phyloP scores from a whole-genome alignment of 2,113 vertebrate genomes.

The Cryptotis parvus region DNA sequence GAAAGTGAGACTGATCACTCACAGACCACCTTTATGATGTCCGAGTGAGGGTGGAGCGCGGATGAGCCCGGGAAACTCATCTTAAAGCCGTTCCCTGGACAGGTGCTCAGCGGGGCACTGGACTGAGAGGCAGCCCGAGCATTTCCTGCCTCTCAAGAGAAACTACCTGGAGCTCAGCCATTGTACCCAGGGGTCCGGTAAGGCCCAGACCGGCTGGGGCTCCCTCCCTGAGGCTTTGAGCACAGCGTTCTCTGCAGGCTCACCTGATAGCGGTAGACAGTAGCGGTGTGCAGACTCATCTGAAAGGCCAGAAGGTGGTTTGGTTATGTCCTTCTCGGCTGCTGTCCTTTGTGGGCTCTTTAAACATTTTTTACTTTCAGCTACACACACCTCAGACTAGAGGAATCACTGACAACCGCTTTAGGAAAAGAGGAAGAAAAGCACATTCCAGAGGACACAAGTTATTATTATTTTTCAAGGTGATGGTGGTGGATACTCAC shows the following conservation, averaged over 20 bases:
- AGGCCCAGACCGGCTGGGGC: background rate
- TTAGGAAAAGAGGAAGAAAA: conserved; percentile 48
- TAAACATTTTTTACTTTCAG: conserved; percentile 17
- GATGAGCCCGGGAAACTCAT: background rate
- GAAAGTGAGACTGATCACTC: conserved; percentile 22
- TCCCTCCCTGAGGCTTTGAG: background rate
- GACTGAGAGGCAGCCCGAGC: background rate
- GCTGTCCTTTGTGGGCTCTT: background rate
- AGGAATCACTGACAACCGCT: conserved; percentile 16
- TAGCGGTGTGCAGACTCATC: background rate
- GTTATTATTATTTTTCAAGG: no score
- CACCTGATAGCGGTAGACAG: background rate
- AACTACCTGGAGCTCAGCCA: background rate
- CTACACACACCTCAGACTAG: background rate
- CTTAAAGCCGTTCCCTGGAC: background rate
- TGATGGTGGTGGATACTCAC: no score
- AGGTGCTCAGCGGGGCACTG: background rate
- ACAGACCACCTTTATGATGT: background rate
- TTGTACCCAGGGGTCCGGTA: background rate
- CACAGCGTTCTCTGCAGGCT: background rate
- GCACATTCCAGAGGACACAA: background rate
- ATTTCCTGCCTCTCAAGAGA: background rate
- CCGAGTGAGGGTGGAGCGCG: background rate
- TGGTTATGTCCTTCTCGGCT: background rate
- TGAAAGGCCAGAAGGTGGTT: background rate